Conservation (phyloP, 1,140 invertebrate genomes). For the Cyclina sinensis region DNA sequence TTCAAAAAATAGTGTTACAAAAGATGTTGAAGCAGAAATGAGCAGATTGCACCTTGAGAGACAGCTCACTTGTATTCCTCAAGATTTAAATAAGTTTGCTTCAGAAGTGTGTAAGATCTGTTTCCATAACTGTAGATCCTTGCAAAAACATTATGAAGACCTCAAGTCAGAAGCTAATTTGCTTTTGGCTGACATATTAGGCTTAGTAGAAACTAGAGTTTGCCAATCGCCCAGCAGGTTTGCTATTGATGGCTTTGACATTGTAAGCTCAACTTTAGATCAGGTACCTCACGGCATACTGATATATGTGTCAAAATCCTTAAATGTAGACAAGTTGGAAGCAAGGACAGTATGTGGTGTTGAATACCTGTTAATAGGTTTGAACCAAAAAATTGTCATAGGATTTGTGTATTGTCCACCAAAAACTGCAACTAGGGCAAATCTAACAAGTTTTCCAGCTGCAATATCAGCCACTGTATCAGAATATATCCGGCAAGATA, state of each 20-base stretch:
- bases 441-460: not conserved
- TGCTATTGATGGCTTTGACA: not conserved
- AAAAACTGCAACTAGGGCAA: not conserved
- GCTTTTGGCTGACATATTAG: slow-evolving; percentile 49
- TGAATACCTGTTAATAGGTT: not conserved
- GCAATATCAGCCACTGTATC: not conserved
- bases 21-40: slow-evolving; percentile 67
- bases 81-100: slow-evolving; percentile 1
- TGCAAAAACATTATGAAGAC: slow-evolving; percentile 57
- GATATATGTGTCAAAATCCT: not conserved
- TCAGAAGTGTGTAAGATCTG: slow-evolving; percentile 21
- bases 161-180: slow-evolving; percentile 52
- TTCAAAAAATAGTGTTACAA: slow-evolving; percentile 47
- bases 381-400: not conserved
- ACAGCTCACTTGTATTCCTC: not conserved
- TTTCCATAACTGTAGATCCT: slow-evolving; percentile 63
- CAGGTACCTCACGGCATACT: not conserved
- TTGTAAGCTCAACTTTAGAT: not conserved
- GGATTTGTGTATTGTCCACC: slow-evolving; percentile 45
- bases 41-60: slow-evolving; percentile 47
- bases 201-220: slow-evolving; percentile 54
- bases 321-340: not conserved
- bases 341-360: not conserved
- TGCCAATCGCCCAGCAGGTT: not conserved
- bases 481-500: not conserved